These are phyloP conservation scores for Gymnoscopelus braueri DNA, from an alignment of 2,797 vertebrate genomes.

Conservation along the genomic window DNA sequence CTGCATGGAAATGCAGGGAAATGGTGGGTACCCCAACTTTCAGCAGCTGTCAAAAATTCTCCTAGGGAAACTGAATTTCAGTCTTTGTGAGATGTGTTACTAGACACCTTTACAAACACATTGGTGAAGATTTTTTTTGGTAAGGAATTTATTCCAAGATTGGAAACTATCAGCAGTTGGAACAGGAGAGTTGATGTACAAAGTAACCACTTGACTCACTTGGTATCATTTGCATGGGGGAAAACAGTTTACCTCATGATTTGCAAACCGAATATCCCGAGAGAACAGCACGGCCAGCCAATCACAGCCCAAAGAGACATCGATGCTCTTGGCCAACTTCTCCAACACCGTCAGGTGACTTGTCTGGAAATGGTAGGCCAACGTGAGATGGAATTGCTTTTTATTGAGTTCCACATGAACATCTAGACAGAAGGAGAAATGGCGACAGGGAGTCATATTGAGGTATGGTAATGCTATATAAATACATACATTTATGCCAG, in stretches of 20 bases:
- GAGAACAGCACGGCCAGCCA: constrained; percentile 96
- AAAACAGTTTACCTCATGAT: constrained; percentile 87
- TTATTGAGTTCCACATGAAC: constrained; percentile 95
- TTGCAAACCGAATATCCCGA: constrained; percentile 95
- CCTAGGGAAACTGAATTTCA: no score
- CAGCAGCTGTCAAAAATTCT: no score
- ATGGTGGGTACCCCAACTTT: no score
- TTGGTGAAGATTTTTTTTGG: no score
- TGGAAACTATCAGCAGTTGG: background rate
- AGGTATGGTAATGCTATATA: constrained; percentile 1
- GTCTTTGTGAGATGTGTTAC: no score
- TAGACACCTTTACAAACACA: no score
- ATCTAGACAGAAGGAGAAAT: constrained; percentile 74
- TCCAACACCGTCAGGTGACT: constrained; percentile 90
- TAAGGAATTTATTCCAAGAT: no score
- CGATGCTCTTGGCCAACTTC: constrained; percentile 91
- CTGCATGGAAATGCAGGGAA: no score
- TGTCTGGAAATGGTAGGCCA: constrained; percentile 97
- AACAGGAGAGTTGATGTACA: background rate
- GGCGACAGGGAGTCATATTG: constrained; percentile 2
- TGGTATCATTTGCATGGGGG: background rate
- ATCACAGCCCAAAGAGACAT: constrained; percentile 90
- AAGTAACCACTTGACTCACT: background rate
- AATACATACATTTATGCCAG: no score
- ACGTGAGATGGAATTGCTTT: constrained; percentile 96